Evolutionary conservation across 2,888 invertebrate species (phyloP).

Genomic region (Marronus borbonicus): DNA sequence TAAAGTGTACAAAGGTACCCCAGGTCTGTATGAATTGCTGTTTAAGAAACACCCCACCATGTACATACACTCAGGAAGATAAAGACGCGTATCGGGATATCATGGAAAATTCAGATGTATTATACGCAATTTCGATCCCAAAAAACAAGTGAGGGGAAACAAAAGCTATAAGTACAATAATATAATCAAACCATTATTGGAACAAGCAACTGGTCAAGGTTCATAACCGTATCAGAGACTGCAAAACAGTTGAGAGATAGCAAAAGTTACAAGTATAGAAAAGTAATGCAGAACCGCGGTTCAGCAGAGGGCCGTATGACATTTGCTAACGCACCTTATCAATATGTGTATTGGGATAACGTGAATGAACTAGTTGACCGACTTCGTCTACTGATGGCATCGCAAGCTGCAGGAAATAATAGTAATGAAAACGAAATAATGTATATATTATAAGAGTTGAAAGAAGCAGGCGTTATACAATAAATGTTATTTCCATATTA

Average conservation of each 20-base stretch:
- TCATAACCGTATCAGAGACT: too few species aligned
- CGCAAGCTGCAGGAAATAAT: slow-evolving; percentile 49
- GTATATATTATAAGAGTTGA: slow-evolving; percentile 49
- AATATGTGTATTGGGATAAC: too few species aligned
- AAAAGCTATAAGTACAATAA: too few species aligned
- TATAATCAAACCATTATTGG: too few species aligned
- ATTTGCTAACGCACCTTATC: too few species aligned
- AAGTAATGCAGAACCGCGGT: neutral
- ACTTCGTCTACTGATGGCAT: too few species aligned
- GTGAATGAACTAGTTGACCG: too few species aligned
- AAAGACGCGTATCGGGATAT: slow-evolving; percentile 48
- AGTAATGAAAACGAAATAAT: slow-evolving; percentile 50
- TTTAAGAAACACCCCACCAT: slow-evolving; percentile 49
- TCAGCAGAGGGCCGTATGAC: too few species aligned
- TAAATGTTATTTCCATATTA: slow-evolving; percentile 9
- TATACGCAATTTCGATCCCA: slow-evolving; percentile 33
- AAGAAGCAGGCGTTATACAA: slow-evolving; percentile 31
- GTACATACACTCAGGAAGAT: slow-evolving; percentile 28
- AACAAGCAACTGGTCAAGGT: too few species aligned
- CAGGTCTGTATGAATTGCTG: slow-evolving; percentile 49
- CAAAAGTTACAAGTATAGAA: neutral
- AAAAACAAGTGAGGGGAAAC: too few species aligned
- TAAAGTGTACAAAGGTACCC: too few species aligned
- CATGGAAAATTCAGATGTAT: slow-evolving; percentile 29
- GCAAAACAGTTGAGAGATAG: slow-evolving; percentile 39